Evolutionary conservation across 2,113 vertebrate genomes (phyloP), one percentile per base, ranked within the genome.

Genomic region (Okapia johnstoni): DNA sequence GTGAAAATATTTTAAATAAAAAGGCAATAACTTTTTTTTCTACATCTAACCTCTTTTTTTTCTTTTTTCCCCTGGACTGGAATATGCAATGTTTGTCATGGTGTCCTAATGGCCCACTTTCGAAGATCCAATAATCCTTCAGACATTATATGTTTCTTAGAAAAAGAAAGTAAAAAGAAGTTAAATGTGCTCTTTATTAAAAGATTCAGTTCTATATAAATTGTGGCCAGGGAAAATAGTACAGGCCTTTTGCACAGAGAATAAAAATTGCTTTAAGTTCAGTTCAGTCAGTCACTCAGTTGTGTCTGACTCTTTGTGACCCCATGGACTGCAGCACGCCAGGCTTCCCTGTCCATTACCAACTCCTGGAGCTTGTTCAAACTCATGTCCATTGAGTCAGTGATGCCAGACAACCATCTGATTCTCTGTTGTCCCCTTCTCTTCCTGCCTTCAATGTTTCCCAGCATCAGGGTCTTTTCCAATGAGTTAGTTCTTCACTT

Each of bases 1-100:
- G 2, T 83, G 21, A 76, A 93, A 88, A 93, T 63, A 16, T 90
- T 93, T 79, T 61, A 96, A 85, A 33, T 90, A 81, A 80, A 88
- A 90, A 23, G 28, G 1, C 13, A 33, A 23, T 89, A 15, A 60
- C 5, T 46, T 84, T 54, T 54, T 1, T 90, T 83, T 73, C 26
- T 55, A 19, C 3, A 0, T 36, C 21, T 15, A 85, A 58, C 11
- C 2, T 13, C 3, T 0, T 58, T 86, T 90, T 58, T 79, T 15
- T 33, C 10, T 9, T 21, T 43, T 33, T 15, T 55, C 28, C 84
- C 87, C 7, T 60, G 48, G 12, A 63, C 6, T 36, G 36, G 33
- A 55, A 5, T 7, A 85, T 73, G 3, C 4, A 76, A 6, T 52
- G 0, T 85, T 95, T 91, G 23, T 84, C 25, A 85, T 52, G 3